Evolutionary conservation across 2,888 invertebrate genomes (phyloP), one percentile per base, ranked within the genome.

Genomic region (Heliconius cydno): DNA sequence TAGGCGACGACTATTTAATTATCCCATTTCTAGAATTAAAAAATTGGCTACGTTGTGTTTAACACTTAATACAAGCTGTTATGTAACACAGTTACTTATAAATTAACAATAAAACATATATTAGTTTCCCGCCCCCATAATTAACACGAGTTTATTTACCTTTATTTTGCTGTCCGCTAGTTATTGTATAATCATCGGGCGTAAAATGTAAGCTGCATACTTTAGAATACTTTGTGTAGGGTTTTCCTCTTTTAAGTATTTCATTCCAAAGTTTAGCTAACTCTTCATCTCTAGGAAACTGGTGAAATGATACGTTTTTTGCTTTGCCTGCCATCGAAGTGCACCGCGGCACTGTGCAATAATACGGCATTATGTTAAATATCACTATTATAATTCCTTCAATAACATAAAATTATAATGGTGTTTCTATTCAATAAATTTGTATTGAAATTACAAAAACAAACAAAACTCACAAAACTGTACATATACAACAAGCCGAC

Each of bases 281-380:
- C 80, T 91, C 91, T 72, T 92, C 92, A 63, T 95, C 94, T 7
- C 93, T 87, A 0, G 95, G 95, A 84, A 95, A 95, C 81, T 94
- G 94, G 77, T 95, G 95, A 82, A 95, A 95, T 3, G 94, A 94
- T 72, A 95, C 95, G 83, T 95, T 94, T 85, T 95, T 94, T 22
- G 92, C 92, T 86, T 94, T 95, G 28, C 95, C 95, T 84, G 95
- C 95, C 94, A 95, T 92, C 1, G 95, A 95, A 0, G 95, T 95
- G 85, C 95, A 95, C 76, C 92, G 92, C 81, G 95, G 95, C 84
- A 95, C 95, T 19, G 95, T 95, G 84, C 95, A 95, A 85, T 95
- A 95, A 86, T 95, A 95, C 84, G 94, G 94, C 95, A 95, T 95
- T 84, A 89, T 94, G 86, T 84, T 88, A 89, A 28, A 19, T 72